A percentile compares a stretch with the other conserved stretches of the same genome.
These are phyloP conservation scores for Tetrao urogallus DNA, from an alignment of 2,113 vertebrate species.

Conservation along the genomic window DNA sequence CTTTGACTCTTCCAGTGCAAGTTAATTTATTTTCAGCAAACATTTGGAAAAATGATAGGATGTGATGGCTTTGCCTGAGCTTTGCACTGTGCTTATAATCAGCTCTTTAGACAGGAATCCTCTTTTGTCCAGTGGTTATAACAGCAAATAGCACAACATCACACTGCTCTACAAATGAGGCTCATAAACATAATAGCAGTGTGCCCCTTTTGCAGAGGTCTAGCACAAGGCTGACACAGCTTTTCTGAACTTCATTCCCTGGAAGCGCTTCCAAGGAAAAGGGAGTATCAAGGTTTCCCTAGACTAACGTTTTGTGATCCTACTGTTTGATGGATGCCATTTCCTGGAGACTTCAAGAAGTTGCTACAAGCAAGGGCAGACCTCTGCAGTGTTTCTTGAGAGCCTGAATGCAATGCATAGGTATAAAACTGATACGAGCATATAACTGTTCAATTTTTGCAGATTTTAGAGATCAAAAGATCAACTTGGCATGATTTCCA, in stretches of 20 bases:
- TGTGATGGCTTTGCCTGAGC: not conserved
- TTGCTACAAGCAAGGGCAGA: not conserved
- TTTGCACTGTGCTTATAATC: not conserved
- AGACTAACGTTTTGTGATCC: not conserved
- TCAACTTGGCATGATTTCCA: not conserved
- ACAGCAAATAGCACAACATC: not conserved
- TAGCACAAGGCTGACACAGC: not conserved
- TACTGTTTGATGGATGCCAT: not conserved
- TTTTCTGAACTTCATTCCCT: not conserved
- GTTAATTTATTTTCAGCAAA: not conserved
- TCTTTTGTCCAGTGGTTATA: not conserved
- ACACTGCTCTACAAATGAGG: not conserved
- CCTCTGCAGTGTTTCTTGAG: not conserved
- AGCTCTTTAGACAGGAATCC: not conserved
- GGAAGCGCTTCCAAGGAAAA: not conserved
- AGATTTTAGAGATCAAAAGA: not conserved
- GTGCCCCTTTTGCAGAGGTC: not conserved
- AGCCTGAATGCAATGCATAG: not conserved
- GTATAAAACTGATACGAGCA: not conserved
- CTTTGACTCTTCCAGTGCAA: not conserved
- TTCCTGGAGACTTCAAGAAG: not conserved
- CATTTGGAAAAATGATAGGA: not conserved
- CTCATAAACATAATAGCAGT: not conserved
- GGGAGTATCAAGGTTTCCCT: not conserved
- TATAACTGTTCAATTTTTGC: not conserved